A percentile compares a stretch with the other conserved stretches of the same genome.
Evolutionary conservation across 1,140 invertebrate genomes (phyloP).

Genomic region (Drosophila sp.): DNA sequence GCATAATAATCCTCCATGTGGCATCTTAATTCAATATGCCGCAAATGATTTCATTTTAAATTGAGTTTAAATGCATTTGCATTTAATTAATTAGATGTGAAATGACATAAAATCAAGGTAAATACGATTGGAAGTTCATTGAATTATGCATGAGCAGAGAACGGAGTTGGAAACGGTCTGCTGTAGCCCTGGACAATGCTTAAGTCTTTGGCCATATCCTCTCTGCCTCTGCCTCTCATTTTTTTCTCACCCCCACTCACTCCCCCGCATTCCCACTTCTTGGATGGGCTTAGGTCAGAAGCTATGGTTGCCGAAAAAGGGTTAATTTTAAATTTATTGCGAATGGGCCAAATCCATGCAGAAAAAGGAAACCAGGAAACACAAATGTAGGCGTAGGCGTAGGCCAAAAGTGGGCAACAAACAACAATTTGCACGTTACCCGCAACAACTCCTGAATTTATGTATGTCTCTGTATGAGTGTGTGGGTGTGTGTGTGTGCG

Average conservation of each 20-base stretch:
- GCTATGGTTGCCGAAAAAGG: constrained; percentile 63
- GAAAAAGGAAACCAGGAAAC: constrained; percentile 32
- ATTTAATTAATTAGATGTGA: constrained; percentile 48
- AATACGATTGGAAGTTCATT: constrained; percentile 12
- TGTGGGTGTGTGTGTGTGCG: constrained; percentile 40
- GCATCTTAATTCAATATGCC: constrained; percentile 54
- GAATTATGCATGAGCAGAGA: background rate
- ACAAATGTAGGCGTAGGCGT: constrained; percentile 39
- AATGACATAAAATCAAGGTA: constrained; percentile 40
- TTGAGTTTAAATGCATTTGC: constrained; percentile 39
- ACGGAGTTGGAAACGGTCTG: background rate
- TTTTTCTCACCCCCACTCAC: background rate
- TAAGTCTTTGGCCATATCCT: background rate
- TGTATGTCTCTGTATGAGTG: constrained; percentile 23
- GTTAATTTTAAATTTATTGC: constrained; percentile 82
- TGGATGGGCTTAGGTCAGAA: constrained; percentile 59
- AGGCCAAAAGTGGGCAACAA: constrained; percentile 56
- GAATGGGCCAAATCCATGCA: constrained; percentile 43
- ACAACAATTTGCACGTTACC: constrained; percentile 68
- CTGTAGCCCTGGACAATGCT: background rate
- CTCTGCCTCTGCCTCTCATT: background rate
- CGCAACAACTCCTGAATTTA: constrained; percentile 47
- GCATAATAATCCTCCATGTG: constrained; percentile 10
- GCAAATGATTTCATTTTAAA: constrained; percentile 44
- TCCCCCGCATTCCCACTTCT: background rate